Base-by-base conservation (phyloP, 2,113 vertebrate genomes). In the Nothocercus julius region DNA sequence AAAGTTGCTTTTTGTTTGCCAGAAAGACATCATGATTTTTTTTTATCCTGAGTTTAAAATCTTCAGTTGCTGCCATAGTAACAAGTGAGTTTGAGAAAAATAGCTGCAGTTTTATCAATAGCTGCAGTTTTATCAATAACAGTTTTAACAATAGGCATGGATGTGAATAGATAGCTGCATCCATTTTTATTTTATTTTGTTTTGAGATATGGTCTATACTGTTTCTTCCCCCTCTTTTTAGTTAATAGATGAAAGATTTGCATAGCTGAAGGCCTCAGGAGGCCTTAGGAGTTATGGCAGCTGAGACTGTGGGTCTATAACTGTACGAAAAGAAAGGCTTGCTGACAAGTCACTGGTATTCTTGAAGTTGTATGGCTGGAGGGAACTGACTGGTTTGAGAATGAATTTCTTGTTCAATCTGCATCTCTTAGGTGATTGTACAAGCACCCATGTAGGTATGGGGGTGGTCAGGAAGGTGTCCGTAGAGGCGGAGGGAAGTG, bases 91-190 rank as follows among this genome's bases (percentile, higher is more conserved):
- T 83, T 51, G 53, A 54, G 72, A 88, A 73, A 59, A 8, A 44
- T 0, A 0, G 40, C 49, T 75, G 11, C 16, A 53, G 4, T 74
- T 10, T 86, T 77, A 25, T 6, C 13, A 45, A 0, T 0, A 0
- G 40, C 44, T 75, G 11, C 16, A 53, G 4, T 74, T 10, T 86
- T 77, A 25, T 49, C 79, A 5, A 8, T 74, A 3, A 13, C 19
- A 30, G 36, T 36, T 36, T 36, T 36, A 36, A 7, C 36, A 36
- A 36, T 36, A 3, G 30, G 78, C 22, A 1, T 58, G 1, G 3
- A 32, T 44, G 4, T 42, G 7, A 84, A 4, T 24, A 11, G 13
- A 5, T 16, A 66, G 25, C 24, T 80, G 3, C 14, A 54, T 2
- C 2, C 38, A 2, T 13, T 77, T 62, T 70, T 62, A 5, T 89